phyloP scores from a whole-genome alignment of 2,113 vertebrate species.

The Eurystomus gularis region DNA sequence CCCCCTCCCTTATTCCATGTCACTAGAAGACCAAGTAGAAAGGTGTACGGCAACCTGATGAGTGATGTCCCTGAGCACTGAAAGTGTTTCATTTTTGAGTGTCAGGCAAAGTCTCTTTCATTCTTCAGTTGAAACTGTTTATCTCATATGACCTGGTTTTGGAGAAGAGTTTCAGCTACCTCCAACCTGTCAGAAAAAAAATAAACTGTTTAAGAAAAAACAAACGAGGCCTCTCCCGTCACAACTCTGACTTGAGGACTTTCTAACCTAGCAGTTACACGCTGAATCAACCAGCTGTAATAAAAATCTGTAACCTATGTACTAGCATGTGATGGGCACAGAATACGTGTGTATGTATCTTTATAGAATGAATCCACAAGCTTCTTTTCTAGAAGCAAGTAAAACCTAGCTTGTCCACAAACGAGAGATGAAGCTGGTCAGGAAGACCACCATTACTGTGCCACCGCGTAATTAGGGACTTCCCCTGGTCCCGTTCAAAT shows the following conservation, averaged over 20 bases:
- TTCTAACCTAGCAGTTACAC: background rate
- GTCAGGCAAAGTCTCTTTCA: background rate
- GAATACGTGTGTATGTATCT: background rate
- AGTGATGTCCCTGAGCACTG: background rate
- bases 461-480: rapidly evolving
- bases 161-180: background rate
- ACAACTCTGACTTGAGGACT: background rate
- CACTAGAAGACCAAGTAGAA: background rate
- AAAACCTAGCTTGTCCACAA: background rate
- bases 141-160: background rate
- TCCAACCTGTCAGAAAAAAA: background rate
- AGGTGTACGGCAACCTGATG: background rate
- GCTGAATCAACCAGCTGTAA: background rate
- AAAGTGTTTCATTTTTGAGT: background rate
- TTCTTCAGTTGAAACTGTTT: background rate
- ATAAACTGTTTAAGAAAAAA: background rate
- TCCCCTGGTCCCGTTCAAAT: background rate
- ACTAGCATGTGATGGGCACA: background rate
- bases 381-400: background rate
- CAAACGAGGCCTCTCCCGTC: background rate
- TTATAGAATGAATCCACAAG: background rate
- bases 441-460: background rate
- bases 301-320: background rate
- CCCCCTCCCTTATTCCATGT: background rate
- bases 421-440: background rate